Percentiles rank a stretch among this genome's conserved stretches.
phyloP scores from a whole-genome alignment of 2,888 invertebrate genomes.

The Temnothorax unifasciatus region DNA sequence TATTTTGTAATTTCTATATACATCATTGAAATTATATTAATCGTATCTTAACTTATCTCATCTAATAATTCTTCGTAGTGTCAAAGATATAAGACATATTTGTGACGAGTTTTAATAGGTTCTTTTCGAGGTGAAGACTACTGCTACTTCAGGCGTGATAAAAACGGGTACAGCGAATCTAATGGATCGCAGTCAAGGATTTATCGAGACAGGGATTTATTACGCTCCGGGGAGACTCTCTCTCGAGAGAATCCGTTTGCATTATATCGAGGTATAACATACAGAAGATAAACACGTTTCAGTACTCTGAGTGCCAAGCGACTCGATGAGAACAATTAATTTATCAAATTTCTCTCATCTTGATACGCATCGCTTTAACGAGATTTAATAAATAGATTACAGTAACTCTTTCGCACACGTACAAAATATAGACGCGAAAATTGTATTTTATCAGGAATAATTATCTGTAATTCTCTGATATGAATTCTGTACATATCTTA shows the following conservation, averaged over 20 bases:
- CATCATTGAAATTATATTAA: background rate
- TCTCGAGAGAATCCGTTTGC: slow-evolving; percentile 40
- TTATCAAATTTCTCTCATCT: slow-evolving; percentile 37
- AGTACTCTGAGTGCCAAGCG: slow-evolving; percentile 5
- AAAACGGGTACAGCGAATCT: slow-evolving; percentile 43
- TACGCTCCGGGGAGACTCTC: slow-evolving; percentile 27
- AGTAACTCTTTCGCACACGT: background rate
- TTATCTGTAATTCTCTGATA: background rate
- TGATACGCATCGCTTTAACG: background rate
- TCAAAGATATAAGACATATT: slow-evolving; percentile 18
- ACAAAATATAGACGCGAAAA: background rate
- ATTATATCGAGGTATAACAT: slow-evolving; percentile 48
- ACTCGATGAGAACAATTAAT: slow-evolving; percentile 46
- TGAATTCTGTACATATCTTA: background rate
- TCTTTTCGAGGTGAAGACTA: slow-evolving; percentile 42
- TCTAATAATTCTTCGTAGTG: background rate
- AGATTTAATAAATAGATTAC: slow-evolving; percentile 24
- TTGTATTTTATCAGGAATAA: background rate
- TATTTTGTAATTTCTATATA: background rate
- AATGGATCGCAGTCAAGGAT: slow-evolving; percentile 52
- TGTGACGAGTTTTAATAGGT: slow-evolving; percentile 59
- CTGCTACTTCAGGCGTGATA: slow-evolving; percentile 37
- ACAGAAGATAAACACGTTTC: slow-evolving; percentile 47
- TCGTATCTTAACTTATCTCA: background rate
- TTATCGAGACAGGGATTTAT: slow-evolving; percentile 62